Percentiles rank a stretch among this genome's conserved stretches.
These are phyloP conservation scores for Caenorhabditis tropicalis DNA, from an alignment of 1,140 invertebrate species.

Conservation along the genomic window DNA sequence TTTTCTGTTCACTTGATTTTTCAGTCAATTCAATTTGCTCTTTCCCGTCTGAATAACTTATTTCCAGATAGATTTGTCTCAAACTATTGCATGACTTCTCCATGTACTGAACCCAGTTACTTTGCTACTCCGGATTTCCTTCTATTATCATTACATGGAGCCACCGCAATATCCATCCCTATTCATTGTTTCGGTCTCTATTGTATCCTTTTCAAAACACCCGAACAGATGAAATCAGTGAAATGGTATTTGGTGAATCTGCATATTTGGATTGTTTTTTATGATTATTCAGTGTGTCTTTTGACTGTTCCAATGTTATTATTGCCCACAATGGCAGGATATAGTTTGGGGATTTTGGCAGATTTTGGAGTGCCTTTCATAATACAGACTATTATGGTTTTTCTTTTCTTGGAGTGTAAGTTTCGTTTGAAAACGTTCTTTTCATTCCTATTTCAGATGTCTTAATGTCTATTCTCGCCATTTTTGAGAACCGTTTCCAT, in stretches of 20 bases:
- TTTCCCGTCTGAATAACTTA: no score
- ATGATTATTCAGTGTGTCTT: not conserved
- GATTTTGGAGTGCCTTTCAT: not conserved
- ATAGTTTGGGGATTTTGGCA: not conserved
- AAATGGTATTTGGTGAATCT: not conserved
- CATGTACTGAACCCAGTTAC: no score
- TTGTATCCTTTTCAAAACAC: not conserved
- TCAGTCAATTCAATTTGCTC: no score
- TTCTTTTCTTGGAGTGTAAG: not conserved
- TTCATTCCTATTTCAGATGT: not conserved
- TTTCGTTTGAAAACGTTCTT: not conserved
- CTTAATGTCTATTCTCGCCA: not conserved
- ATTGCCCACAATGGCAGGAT: not conserved
- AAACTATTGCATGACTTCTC: no score
- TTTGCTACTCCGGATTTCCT: not conserved
- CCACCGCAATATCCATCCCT: not conserved
- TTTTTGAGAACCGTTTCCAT: not conserved
- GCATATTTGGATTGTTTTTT: not conserved
- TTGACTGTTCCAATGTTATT: not conserved
- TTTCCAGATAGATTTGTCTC: no score
- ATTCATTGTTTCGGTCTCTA: not conserved
- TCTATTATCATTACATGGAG: not conserved
- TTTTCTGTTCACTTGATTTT: no score
- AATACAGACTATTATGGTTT: not conserved
- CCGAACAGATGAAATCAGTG: not conserved